Base-by-base conservation (phyloP, 2,888 invertebrate species). In the Clunio marinus region DNA sequence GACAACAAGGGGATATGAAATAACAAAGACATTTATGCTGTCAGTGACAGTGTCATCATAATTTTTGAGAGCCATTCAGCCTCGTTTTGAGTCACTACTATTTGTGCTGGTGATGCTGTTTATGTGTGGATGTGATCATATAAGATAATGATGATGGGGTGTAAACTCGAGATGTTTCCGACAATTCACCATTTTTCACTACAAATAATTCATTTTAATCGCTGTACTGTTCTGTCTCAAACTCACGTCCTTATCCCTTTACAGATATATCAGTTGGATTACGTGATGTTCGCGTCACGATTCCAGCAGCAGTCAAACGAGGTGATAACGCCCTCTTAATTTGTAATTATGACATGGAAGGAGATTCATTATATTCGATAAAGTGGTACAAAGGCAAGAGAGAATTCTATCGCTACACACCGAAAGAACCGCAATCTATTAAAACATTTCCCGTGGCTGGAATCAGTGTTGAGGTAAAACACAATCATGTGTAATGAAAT, bases 301-400 rank as follows among this genome's bases (percentile, higher is more conserved):
- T 88, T 3, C 88, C 88, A 10, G 81, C 83, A 65, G 86, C 88
- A 0, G 86, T 85, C 22, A 81, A 83, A 70, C 81, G 84, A 41
- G 87, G 86, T 7, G 66, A 55, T 66, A 82, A 82, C 72, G 86
- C 85, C 10, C 80, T 82, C 70, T 81, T 89, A 72, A 81, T 82
- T 73, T 93, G 93, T 78, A 82, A 84, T 71, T 87, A 91, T 74
- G 88, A 92, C 75, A 84, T 91, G 80, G 88, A 91, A 76, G 86
- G 84, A 5, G 87, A 85, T 28, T 86, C 84, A 1, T 81, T 93
- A 46, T 93, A 92, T 79, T 85, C 90, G 1, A 89, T 93, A 63
- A 91, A 92, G 80, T 93, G 91, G 91, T 87, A 86, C 76, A 81
- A 83, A 57, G 84, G 83, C 1, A 81, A 81, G 70, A 75, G 83